Conservation (phyloP, 2,113 vertebrate genomes). For the Elachura formosa region DNA sequence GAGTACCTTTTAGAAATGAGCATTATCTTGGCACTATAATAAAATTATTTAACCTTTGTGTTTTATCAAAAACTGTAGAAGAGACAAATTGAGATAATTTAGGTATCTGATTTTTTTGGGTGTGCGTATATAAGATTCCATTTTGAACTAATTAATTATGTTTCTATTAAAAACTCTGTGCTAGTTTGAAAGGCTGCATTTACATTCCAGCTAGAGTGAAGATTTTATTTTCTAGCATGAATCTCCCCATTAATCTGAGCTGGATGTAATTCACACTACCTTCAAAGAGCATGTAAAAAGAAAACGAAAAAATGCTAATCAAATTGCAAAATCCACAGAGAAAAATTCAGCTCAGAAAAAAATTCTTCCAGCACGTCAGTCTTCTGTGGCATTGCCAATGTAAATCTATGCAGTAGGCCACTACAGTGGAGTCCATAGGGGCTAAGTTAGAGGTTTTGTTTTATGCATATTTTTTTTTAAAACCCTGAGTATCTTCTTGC, state of each 20-base stretch:
- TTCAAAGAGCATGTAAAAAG: constrained; percentile 43
- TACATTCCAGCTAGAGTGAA: not conserved
- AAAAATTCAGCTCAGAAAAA: constrained; percentile 37
- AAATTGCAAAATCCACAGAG: constrained; percentile 37
- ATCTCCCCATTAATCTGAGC: constrained; percentile 33
- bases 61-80: not conserved
- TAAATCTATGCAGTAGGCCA: constrained; percentile 53
- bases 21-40: not conserved
- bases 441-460: constrained; percentile 25
- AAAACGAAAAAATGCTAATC: constrained; percentile 53
- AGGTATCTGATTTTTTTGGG: not conserved
- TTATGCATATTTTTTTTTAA: not conserved
- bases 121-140: not conserved
- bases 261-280: constrained; percentile 29
- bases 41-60: not conserved
- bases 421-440: constrained; percentile 13
- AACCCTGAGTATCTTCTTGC: not conserved
- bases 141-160: not conserved
- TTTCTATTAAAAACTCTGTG: not conserved
- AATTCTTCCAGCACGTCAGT: constrained; percentile 55
- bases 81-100: not conserved
- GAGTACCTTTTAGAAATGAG: not conserved
- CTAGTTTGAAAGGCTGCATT: constrained; percentile 2
- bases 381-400: constrained; percentile 47
- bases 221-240: constrained; percentile 18